Evolutionary conservation across 2,888 invertebrate species (phyloP).

Genomic region (Phyto melanocephala): DNA sequence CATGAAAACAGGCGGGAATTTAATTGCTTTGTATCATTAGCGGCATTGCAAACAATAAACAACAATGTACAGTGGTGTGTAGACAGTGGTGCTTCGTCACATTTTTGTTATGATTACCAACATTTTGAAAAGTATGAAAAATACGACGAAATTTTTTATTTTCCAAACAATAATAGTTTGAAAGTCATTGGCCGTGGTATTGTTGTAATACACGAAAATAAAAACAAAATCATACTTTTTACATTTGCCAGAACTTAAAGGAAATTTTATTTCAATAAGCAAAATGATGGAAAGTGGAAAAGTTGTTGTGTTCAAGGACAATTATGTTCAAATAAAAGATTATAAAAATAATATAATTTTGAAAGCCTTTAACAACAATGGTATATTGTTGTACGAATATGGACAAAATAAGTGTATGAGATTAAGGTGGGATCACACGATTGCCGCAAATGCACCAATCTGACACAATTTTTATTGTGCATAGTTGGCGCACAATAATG

Average conservation of each 20-base stretch:
- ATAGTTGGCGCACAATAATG: no score
- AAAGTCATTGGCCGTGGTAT: neutral
- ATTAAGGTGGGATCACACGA: no score
- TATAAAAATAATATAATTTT: constrained; percentile 5
- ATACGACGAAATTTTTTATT: neutral
- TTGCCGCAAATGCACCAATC: no score
- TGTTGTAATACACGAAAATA: neutral
- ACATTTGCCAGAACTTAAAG: constrained; percentile 25
- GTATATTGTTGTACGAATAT: constrained; percentile 1
- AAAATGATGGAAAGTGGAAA: constrained; percentile 11
- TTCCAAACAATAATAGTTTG: neutral
- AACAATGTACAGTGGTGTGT: constrained; percentile 3
- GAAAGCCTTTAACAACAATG: constrained; percentile 12
- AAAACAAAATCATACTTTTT: constrained; percentile 1
- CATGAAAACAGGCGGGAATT: neutral
- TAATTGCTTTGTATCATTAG: constrained; percentile 18
- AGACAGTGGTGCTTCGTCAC: constrained; percentile 22
- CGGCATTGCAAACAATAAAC: neutral
- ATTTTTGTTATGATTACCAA: constrained; percentile 1
- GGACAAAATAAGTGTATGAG: constrained; percentile 4
- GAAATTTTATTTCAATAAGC: constrained; percentile 18
- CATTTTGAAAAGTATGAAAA: neutral
- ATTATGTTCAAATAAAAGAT: constrained; percentile 10
- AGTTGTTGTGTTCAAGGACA: neutral
- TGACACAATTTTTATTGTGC: no score